Conservation (phyloP, 2,888 invertebrate genomes). For the Mactromeris polynyma region DNA sequence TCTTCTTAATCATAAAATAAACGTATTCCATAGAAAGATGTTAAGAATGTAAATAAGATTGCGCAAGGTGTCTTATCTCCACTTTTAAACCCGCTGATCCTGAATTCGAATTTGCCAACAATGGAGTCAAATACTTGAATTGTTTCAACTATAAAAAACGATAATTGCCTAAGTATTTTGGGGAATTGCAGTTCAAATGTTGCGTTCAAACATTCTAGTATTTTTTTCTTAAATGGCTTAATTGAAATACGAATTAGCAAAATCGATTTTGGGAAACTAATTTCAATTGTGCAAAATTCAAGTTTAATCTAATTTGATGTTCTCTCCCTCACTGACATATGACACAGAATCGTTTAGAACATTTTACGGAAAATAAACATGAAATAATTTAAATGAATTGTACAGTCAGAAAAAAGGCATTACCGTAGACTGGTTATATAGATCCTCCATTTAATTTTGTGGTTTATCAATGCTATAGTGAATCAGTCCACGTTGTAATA, state of each 20-base stretch:
- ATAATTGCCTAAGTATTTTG: slow-evolving; percentile 10
- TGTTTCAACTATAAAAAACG: neutral
- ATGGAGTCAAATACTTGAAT: neutral
- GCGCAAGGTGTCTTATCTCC: no score
- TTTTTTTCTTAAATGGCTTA: slow-evolving; percentile 8
- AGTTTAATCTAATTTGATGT: neutral
- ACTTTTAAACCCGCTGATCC: neutral
- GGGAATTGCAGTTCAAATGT: slow-evolving; percentile 6
- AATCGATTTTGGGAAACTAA: neutral
- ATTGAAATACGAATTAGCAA: slow-evolving; percentile 7
- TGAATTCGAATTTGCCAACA: neutral
- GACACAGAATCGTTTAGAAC: neutral
- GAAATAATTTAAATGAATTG: neutral
- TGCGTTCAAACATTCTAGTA: neutral
- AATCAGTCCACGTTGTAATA: no score
- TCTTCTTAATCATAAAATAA: no score
- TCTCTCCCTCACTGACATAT: neutral
- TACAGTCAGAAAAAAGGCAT: no score
- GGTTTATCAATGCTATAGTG: no score
- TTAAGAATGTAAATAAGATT: no score
- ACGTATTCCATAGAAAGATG: no score
- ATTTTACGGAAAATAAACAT: neutral
- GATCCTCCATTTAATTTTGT: no score
- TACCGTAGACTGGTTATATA: no score
- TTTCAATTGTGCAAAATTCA: neutral